Percentiles rank a stretch among this genome's conserved stretches.
Evolutionary conservation across 2,113 vertebrate genomes (phyloP).

Genomic region (Cephalopterus ornatus): DNA sequence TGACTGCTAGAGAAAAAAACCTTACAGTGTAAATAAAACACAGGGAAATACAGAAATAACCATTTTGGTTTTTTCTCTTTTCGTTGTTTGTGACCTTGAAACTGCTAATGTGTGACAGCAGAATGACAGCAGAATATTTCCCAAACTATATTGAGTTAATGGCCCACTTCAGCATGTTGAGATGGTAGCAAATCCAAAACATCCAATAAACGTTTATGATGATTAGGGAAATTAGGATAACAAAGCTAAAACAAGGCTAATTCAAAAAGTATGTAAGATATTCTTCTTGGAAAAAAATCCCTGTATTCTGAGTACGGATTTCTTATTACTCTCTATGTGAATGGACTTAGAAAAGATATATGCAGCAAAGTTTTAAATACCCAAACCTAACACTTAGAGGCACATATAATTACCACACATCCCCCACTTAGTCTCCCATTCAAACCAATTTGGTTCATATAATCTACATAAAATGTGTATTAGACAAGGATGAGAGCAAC

Average conservation of each 20-base stretch:
- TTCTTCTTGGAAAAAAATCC: background rate
- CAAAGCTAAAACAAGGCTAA: background rate
- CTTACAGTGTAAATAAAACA: background rate
- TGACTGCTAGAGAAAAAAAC: background rate
- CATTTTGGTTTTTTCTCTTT: background rate
- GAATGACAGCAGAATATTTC: background rate
- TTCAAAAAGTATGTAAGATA: background rate
- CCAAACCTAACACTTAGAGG: background rate
- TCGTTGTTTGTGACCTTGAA: background rate
- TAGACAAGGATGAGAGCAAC: background rate
- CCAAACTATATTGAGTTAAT: background rate
- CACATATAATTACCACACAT: background rate
- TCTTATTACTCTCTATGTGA: background rate
- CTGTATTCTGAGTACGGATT: background rate
- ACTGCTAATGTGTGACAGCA: background rate
- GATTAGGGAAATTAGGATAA: background rate
- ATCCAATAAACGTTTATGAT: background rate
- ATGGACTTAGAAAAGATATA: background rate
- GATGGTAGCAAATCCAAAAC: background rate
- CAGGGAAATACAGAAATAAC: background rate
- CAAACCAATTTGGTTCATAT: background rate
- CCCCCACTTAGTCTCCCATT: background rate
- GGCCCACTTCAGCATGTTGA: background rate
- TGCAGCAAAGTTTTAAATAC: background rate
- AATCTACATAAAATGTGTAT: background rate